Percentiles rank a stretch among this genome's conserved stretches.
phyloP scores from a whole-genome alignment of 2,888 invertebrate species.

The Danaus chrysippus region DNA sequence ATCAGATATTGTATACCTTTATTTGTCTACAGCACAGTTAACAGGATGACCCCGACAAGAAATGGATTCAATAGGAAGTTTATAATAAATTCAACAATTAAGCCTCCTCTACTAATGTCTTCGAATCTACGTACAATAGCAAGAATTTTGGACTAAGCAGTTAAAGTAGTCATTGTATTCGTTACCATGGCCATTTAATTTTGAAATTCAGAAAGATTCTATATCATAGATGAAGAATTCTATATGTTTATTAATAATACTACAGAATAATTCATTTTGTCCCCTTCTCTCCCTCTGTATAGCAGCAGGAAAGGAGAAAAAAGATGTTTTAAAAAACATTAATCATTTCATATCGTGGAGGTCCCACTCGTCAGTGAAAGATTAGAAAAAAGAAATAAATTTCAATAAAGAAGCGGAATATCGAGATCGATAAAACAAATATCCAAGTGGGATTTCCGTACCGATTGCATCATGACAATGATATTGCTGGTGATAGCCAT shows the following conservation, averaged over 20 bases:
- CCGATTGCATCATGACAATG: conserved; percentile 78
- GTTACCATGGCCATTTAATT: conserved; percentile 72
- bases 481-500: conserved; percentile 75
- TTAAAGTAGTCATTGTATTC: conserved; percentile 49
- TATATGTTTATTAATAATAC: conserved; percentile 57
- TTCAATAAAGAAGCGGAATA: conserved; percentile 6
- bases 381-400: conserved; percentile 8
- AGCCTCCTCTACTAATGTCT: conserved; percentile 60
- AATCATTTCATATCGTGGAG: conserved; percentile 38
- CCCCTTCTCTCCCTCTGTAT: conserved; percentile 71
- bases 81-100: conserved; percentile 63
- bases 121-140: conserved; percentile 56
- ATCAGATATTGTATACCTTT: conserved; percentile 55
- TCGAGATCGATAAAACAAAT: conserved; percentile 8
- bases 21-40: conserved; percentile 69
- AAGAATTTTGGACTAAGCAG: conserved; percentile 53
- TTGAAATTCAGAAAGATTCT: conserved; percentile 60
- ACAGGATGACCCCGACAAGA: conserved; percentile 35
- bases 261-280: conserved; percentile 65
- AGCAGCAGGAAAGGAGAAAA: conserved; percentile 74
- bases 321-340: conserved; percentile 47
- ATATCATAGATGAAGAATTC: conserved; percentile 59
- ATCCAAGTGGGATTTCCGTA: conserved; percentile 58
- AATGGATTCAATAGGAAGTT: conserved; percentile 52
- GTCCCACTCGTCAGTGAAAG: conserved; percentile 33